Evolutionary conservation across 2,113 vertebrate species (phyloP), one percentile per base, ranked within the genome.

Genomic region (Lontra canadensis): DNA sequence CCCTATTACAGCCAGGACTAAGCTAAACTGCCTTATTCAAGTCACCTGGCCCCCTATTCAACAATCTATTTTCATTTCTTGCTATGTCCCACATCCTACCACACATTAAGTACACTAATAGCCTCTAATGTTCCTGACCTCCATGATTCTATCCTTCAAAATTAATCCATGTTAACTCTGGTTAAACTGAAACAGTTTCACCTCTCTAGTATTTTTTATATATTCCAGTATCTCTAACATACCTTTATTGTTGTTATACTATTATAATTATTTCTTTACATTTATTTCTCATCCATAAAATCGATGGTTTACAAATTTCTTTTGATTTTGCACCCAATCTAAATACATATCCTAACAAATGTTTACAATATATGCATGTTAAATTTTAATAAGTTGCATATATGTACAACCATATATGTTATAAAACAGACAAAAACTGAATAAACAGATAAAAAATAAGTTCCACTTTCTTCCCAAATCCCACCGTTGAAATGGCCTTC

Each of bases 341-440:
- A 88, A 88, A 78, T 8, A 65, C 2, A 96, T 42, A 92, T 47
- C 55, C 39, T 71, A 69, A 76, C 57, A 83, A 88, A 12, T 86
- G 42, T n/a, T 23, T 55, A 67, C 25, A 65, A 80, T 39, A 67
- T 11, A 49, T 93, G 49, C 3, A 61, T 29, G 65, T 79, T 83
- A 84, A 84, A 71, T 67, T 71, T 31, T 82, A 90, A 73, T n/a
- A 76, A 95, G 47, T 21, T 90, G 10, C 52, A 83, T 76, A 47
- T 3, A 93, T 49, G 34, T 59, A 85, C 8, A 69, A 80, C 9
- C 36, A 1, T 65, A 26, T 26, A 74, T 65, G 52, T 88, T 79
- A 85, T 59, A 94, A 88, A 74, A 73, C 25, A 92, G 44, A 87
- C 44, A 69, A 96, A 95, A 94, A 86, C 34, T 25, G 44, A 78